Evolutionary conservation across 1,140 invertebrate genomes (phyloP).

Genomic region (Calliphora vicina): DNA sequence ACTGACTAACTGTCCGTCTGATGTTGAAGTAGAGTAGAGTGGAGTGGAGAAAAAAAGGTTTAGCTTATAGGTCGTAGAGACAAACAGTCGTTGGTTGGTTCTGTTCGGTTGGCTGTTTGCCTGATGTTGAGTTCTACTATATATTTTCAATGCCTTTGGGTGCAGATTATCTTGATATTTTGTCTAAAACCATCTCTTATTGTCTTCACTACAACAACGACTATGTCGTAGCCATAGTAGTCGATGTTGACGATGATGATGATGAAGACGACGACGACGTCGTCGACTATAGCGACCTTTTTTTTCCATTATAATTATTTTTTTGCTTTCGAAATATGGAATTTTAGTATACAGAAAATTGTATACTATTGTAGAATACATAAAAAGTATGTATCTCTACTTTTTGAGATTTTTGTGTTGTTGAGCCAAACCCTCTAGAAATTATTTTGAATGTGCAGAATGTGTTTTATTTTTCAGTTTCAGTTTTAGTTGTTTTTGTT

Average conservation of each 20-base stretch:
- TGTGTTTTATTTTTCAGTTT: neutral
- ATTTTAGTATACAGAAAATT: neutral
- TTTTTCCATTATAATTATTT: neutral
- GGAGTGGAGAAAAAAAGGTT: too few species aligned
- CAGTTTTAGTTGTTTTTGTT: neutral
- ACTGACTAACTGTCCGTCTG: neutral
- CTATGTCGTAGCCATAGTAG: neutral
- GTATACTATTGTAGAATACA: neutral
- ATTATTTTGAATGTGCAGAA: neutral
- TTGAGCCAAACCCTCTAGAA: neutral
- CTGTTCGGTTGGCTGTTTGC: neutral
- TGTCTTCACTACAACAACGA: neutral
- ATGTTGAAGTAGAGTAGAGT: too few species aligned
- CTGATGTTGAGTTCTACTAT: neutral
- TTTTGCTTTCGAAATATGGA: neutral
- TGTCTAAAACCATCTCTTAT: neutral
- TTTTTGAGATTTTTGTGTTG: neutral
- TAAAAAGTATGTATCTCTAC: neutral
- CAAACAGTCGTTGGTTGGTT: neutral
- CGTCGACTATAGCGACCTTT: neutral
- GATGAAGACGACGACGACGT: neutral
- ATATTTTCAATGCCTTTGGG: neutral
- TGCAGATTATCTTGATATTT: neutral
- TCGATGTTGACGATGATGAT: neutral
- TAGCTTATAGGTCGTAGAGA: neutral